Percentiles rank a stretch among this genome's conserved stretches.
These are phyloP conservation scores for Ophraella communa DNA, from an alignment of 2,888 invertebrate species.

Conservation along the genomic window DNA sequence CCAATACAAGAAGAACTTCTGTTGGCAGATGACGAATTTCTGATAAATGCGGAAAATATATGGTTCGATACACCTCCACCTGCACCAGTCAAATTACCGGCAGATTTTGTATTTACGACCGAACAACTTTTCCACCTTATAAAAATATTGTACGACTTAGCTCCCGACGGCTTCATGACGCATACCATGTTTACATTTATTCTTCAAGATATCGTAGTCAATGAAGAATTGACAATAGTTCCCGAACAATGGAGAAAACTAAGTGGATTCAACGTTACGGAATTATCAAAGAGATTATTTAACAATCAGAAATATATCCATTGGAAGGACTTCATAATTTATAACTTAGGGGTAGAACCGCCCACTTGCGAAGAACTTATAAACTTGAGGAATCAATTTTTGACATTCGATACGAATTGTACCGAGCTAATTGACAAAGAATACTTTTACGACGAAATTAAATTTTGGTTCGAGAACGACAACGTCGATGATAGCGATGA, in stretches of 20 bases:
- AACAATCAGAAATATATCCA: slow-evolving; percentile 66
- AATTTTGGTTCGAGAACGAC: slow-evolving; percentile 60
- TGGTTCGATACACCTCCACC: slow-evolving; percentile 44
- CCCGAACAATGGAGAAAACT: slow-evolving; percentile 57
- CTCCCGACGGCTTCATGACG: slow-evolving; percentile 57
- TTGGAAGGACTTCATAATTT: slow-evolving; percentile 73
- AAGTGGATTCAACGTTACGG: slow-evolving; percentile 45
- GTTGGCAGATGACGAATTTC: slow-evolving; percentile 57
- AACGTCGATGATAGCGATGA: slow-evolving; percentile 34
- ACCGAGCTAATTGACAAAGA: slow-evolving; percentile 55
- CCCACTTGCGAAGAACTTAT: slow-evolving; percentile 66
- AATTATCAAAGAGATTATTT: slow-evolving; percentile 60
- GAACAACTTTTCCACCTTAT: slow-evolving; percentile 49
- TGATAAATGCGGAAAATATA: slow-evolving; percentile 52
- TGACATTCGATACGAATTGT: slow-evolving; percentile 59
- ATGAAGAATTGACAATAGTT: slow-evolving; percentile 46
- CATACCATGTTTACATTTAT: slow-evolving; percentile 57
- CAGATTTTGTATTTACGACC: slow-evolving; percentile 49
- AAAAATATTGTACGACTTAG: slow-evolving; percentile 55
- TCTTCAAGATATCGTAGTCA: slow-evolving; percentile 58
- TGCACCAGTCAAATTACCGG: slow-evolving; percentile 5
- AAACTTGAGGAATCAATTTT: slow-evolving; percentile 60
- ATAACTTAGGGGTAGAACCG: slow-evolving; percentile 64
- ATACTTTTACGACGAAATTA: slow-evolving; percentile 52
- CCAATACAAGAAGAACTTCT: slow-evolving; percentile 59